These are phyloP conservation scores for Scytalopus superciliaris DNA, from an alignment of 2,113 vertebrate species.

Conservation along the genomic window DNA sequence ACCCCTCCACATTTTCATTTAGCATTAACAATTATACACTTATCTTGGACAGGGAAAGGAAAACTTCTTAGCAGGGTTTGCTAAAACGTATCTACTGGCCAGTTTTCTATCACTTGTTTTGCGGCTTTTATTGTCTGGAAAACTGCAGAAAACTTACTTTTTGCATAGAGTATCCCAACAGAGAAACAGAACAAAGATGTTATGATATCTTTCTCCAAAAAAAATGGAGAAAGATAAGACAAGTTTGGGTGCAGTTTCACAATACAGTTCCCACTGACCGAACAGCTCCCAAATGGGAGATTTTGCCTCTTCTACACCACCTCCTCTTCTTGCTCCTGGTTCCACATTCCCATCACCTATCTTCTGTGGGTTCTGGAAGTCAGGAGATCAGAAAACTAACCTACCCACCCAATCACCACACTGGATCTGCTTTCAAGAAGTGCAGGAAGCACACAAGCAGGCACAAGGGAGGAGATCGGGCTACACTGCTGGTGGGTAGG, in stretches of 20 bases:
- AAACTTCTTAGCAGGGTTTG: not conserved
- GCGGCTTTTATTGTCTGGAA: not conserved
- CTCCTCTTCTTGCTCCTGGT: not conserved
- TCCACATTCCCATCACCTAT: not conserved
- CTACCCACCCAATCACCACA: fast-evolving
- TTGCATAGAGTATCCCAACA: not conserved
- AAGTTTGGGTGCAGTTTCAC: not conserved
- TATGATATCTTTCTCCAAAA: no score
- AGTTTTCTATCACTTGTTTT: not conserved
- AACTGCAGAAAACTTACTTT: not conserved
- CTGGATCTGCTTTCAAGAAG: not conserved
- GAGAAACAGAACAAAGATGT: not conserved
- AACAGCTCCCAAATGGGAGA: not conserved
- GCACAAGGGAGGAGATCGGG: not conserved
- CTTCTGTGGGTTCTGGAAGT: not conserved
- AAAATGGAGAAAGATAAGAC: not conserved
- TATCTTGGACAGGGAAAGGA: not conserved
- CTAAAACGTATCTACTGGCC: not conserved
- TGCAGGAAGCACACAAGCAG: not conserved
- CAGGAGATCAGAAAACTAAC: not conserved
- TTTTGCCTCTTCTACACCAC: not conserved
- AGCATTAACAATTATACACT: not conserved
- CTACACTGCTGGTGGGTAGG: not conserved
- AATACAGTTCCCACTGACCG: not conserved
- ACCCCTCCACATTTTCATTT: not conserved